Evolutionary conservation across 2,113 vertebrate genomes (phyloP).

Genomic region (Oreochromis niloticus): DNA sequence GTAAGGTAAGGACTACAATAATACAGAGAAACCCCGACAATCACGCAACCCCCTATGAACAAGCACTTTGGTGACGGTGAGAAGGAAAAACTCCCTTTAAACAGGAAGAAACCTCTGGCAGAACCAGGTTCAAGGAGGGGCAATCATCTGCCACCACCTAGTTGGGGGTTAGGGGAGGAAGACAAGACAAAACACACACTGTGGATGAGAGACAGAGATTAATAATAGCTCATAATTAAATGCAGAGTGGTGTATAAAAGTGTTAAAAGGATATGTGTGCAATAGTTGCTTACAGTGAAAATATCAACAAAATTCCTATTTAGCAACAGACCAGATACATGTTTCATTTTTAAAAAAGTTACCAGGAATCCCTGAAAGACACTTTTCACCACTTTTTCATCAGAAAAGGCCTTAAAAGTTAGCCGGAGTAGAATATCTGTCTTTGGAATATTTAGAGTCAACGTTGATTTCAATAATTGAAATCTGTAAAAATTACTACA

Average conservation of each 20-base stretch:
- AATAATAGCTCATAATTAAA: background rate
- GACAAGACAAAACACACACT: background rate
- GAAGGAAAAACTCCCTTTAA: background rate
- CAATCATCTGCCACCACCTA: background rate
- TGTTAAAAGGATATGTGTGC: background rate
- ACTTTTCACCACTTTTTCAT: background rate
- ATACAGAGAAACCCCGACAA: background rate
- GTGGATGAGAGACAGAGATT: background rate
- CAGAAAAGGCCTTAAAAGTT: background rate
- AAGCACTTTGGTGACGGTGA: background rate
- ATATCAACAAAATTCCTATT: background rate
- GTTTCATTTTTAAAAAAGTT: background rate
- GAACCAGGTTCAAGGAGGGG: background rate
- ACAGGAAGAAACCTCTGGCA: accelerated
- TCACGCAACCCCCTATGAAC: background rate
- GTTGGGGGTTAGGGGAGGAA: background rate
- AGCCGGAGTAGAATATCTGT: background rate
- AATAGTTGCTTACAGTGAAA: background rate
- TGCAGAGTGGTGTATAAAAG: background rate
- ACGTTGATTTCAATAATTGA: background rate
- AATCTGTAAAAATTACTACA: background rate
- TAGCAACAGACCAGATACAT: background rate
- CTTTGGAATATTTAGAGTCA: background rate
- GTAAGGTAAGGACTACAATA: background rate
- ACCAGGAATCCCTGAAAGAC: background rate